Evolutionary conservation across 2,113 vertebrate genomes (phyloP), one percentile per base, ranked within the genome.

Genomic region (Dipodomys spectabilis): DNA sequence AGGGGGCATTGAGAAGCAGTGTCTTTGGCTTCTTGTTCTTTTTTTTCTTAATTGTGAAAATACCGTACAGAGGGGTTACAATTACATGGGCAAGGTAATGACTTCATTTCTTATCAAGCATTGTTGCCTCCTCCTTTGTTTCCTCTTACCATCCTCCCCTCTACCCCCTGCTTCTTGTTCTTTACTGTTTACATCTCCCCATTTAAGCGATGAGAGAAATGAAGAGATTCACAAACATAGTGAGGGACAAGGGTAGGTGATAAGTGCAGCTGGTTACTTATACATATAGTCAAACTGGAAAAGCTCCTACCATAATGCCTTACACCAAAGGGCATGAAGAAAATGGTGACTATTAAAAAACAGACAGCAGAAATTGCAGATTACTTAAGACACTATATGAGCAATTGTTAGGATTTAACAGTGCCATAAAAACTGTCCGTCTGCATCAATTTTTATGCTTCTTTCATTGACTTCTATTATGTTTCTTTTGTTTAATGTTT

Each of bases 391-490:
- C 20, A 27, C 22, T 53, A n/a, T 15, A 13, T 75, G 67, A 71
- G 30, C n/a, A 64, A 53, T 18, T 32, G 15, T 71, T 79, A 75
- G 32, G 32, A 93, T 83, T 83, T 7, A 72, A 32, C 32, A 86
- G 39, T 25, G n/a, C 18, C 23, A 77, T 28, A 12, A 65, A 64
- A 62, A 57, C 4, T 71, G 20, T 89, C 90, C 86, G 27, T 69
- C 32, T 74, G 73, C 60, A 23, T 78, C 71, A 77, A 73, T 53
- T 91, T 94, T 83, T 45, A n/a, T 19, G 22, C 35, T 73, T 93
- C 18, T 77, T 82, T 91, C 27, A 45, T 88, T 16, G 79, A 64
- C 44, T 39, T 86, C 86, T 49, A 75, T 86, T 75, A 93, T 49
- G 7, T 79, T 64, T 62, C 77, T 86, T 91, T 67, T 0, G 68